Percentiles rank a stretch among this genome's conserved stretches.
Conservation (phyloP, 2,888 invertebrate species). For the Chrysina gloriosa region DNA sequence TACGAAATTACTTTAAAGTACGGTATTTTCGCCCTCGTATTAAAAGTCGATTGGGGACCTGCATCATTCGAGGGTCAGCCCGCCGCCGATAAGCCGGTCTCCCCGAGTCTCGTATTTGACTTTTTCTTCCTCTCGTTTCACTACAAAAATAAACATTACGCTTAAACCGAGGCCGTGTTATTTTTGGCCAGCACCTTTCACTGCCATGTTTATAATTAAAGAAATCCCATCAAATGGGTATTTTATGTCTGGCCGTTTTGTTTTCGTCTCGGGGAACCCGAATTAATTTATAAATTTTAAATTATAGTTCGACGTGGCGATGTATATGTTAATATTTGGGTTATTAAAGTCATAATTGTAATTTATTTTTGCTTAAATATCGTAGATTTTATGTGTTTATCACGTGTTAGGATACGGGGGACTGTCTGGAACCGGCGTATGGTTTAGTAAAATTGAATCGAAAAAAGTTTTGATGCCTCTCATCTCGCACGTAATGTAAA, state of each 20-base stretch:
- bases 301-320: neutral
- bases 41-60: neutral
- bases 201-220: constrained; percentile 29
- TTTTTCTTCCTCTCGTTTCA: constrained; percentile 1
- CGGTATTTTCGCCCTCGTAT: neutral
- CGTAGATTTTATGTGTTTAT: too few relatives aligned
- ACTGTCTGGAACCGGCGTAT: too few relatives aligned
- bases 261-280: neutral
- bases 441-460: too few relatives aligned
- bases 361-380: too few relatives aligned
- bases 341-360: neutral
- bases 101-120: neutral
- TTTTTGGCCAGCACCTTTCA: constrained; percentile 26
- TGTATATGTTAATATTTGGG: neutral
- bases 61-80: neutral
- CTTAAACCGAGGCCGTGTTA: constrained; percentile 4
- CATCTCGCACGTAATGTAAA: too few relatives aligned
- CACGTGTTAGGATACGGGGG: too few relatives aligned
- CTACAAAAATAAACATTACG: constrained; percentile 23
- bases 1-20: neutral
- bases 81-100: neutral
- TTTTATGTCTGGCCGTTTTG: constrained; percentile 19
- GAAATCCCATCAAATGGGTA: constrained; percentile 21
- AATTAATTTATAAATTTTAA: neutral
- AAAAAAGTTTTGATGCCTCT: too few relatives aligned